Percentiles rank a stretch among this genome's conserved stretches.
These are phyloP conservation scores for Anser cygnoides DNA, from an alignment of 2,113 vertebrate genomes.

Conservation along the genomic window DNA sequence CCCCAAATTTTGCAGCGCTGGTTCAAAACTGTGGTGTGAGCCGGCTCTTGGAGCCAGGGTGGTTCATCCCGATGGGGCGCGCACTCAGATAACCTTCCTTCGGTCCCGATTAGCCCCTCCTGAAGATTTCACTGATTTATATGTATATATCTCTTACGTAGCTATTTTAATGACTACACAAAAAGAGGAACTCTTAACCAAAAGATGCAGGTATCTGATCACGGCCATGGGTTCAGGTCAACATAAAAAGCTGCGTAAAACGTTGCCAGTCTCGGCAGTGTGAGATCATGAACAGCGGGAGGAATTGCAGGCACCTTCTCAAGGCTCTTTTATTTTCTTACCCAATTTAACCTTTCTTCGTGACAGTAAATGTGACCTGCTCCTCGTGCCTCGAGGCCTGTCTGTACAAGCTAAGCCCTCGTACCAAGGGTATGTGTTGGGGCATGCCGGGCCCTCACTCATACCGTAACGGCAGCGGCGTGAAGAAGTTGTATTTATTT, in stretches of 20 bases:
- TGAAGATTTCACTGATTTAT: neutral
- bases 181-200: neutral
- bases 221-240: neutral
- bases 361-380: conserved; percentile 18
- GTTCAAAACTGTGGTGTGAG: neutral
- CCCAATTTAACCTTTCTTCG: neutral
- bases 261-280: neutral
- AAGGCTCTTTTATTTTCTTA: neutral
- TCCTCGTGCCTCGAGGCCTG: conserved; percentile 31
- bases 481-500: too few species aligned
- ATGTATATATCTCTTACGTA: neutral
- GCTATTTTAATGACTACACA: neutral
- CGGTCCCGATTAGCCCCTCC: neutral
- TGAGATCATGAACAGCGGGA: neutral
- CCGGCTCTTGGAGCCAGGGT: rapidly evolving
- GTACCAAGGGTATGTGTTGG: neutral
- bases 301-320: conserved; percentile 19
- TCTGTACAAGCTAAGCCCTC: neutral
- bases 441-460: neutral
- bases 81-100: neutral
- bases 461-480: neutral
- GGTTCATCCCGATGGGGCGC: neutral
- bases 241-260: neutral
- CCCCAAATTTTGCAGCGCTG: rapidly evolving
- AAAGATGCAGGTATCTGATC: neutral